phyloP scores from a whole-genome alignment of 2,113 vertebrate genomes.

The Haemorhous mexicanus region DNA sequence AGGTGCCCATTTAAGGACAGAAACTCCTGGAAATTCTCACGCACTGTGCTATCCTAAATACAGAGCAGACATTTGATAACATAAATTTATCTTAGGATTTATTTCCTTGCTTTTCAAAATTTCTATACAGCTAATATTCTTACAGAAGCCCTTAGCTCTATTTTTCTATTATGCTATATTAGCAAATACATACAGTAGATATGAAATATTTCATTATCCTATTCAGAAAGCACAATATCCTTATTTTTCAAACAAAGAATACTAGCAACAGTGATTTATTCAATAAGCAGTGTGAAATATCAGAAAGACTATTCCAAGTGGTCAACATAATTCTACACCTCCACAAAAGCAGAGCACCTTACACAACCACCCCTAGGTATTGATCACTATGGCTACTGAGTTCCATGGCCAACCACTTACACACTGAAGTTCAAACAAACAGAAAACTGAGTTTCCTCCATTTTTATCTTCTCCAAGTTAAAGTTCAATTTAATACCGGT shows the following conservation, averaged over 20 bases:
- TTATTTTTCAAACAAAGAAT: background rate
- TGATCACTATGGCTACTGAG: background rate
- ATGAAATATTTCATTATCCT: background rate
- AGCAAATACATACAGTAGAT: background rate
- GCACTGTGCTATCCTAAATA: constrained; percentile 80
- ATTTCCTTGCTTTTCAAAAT: background rate
- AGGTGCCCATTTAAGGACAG: constrained; percentile 92
- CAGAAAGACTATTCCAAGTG: background rate
- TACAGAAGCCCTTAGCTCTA: background rate
- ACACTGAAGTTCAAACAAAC: background rate
- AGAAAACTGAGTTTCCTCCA: background rate
- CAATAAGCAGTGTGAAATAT: background rate
- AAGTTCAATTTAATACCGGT: background rate
- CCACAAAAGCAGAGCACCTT: background rate
- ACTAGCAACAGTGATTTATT: background rate
- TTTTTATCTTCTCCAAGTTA: background rate
- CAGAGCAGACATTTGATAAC: background rate
- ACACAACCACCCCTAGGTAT: background rate
- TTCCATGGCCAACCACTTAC: background rate
- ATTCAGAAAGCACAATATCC: background rate
- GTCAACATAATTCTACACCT: background rate
- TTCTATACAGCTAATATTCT: background rate
- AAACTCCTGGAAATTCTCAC: constrained; percentile 96
- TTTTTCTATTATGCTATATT: background rate
- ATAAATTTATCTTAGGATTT: background rate